Percentiles rank a stretch among this genome's conserved stretches.
phyloP scores from a whole-genome alignment of 2,797 vertebrate genomes.

The Taeniopygia guttata region DNA sequence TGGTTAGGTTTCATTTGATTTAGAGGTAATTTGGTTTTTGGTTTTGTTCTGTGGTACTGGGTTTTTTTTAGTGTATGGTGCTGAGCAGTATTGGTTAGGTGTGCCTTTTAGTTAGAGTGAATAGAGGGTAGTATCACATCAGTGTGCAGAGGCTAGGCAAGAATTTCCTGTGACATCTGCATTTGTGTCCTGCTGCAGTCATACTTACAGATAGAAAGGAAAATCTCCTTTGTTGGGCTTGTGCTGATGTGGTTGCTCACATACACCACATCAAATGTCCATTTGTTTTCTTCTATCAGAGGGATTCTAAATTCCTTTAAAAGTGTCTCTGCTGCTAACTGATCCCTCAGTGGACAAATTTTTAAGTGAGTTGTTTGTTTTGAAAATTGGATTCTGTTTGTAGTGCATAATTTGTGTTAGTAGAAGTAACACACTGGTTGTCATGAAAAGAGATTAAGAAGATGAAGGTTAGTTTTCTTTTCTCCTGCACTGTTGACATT shows the following conservation, averaged over 20 bases:
- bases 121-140: neutral
- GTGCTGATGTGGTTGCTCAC: neutral
- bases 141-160: neutral
- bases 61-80: neutral
- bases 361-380: neutral
- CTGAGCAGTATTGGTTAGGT: neutral
- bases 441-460: neutral
- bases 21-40: neutral
- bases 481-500: constrained; percentile 1
- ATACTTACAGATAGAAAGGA: neutral
- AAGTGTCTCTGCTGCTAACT: neutral
- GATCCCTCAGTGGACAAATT: neutral
- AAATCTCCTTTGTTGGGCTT: neutral
- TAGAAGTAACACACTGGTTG: neutral
- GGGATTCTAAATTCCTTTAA: neutral
- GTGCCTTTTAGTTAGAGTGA: neutral
- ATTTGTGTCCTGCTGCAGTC: neutral
- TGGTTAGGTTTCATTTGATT: neutral
- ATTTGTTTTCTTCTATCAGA: neutral
- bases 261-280: neutral
- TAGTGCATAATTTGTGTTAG: neutral
- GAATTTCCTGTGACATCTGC: neutral
- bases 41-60: neutral
- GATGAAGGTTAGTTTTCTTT: neutral
- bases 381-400: neutral